These are phyloP conservation scores for Ostrea edulis DNA, from an alignment of 1,140 invertebrate species.

Conservation along the genomic window DNA sequence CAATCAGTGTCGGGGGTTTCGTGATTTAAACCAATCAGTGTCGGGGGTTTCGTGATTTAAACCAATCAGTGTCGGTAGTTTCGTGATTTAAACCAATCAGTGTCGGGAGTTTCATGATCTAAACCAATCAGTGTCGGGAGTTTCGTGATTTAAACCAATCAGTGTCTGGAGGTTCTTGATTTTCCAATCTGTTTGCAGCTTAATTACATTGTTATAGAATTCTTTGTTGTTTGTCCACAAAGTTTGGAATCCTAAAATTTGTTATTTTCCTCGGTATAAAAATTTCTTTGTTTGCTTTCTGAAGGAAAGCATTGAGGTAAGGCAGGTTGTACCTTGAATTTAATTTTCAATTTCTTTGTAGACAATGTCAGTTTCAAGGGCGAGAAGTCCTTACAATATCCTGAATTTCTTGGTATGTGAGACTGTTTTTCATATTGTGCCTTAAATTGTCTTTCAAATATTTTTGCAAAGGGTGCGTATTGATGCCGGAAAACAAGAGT, in stretches of 20 bases:
- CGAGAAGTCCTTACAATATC: background rate
- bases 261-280: background rate
- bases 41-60: too few species aligned
- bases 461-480: background rate
- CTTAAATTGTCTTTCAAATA: constrained; percentile 52
- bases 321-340: background rate
- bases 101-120: too few species aligned
- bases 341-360: background rate
- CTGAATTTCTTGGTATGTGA: background rate
- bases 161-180: background rate
- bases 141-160: constrained; percentile 34
- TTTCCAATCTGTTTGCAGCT: constrained; percentile 45
- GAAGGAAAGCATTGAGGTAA: background rate
- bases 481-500: background rate
- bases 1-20: constrained; percentile 46
- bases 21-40: constrained; percentile 43
- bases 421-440: constrained; percentile 19
- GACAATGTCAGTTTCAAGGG: background rate
- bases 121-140: constrained; percentile 45
- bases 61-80: constrained; percentile 45
- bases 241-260: background rate
- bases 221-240: constrained; percentile 48
- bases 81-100: constrained; percentile 45
- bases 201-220: constrained; percentile 48
- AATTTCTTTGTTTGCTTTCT: background rate